Percentiles rank a stretch among this genome's conserved stretches.
phyloP scores from a whole-genome alignment of 2,797 vertebrate species.

The Tokudaia muenninki region DNA sequence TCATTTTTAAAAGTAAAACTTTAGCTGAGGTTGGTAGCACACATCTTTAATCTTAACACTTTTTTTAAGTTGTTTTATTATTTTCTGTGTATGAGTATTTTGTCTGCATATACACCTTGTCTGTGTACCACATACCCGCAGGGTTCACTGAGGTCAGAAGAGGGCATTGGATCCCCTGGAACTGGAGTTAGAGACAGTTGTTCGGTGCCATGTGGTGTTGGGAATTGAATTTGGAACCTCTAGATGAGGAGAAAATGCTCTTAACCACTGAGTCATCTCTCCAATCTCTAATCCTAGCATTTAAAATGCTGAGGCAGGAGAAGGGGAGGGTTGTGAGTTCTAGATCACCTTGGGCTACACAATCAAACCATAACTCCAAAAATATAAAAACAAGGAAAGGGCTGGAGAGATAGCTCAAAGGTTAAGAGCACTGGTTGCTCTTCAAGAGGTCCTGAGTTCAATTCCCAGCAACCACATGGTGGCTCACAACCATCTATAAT shows the following conservation, averaged over 20 bases:
- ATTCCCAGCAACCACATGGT: too few species aligned
- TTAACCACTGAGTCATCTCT: too few species aligned
- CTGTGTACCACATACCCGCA: too few species aligned
- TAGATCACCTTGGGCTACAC: neutral
- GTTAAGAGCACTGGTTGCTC: too few species aligned
- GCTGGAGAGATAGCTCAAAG: too few species aligned
- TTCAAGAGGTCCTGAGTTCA: too few species aligned
- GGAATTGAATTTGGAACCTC: neutral
- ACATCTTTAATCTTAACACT: neutral
- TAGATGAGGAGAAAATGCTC: neutral
- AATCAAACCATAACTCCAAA: neutral
- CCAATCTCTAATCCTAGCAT: neutral
- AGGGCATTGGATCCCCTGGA: too few species aligned
- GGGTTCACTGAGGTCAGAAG: too few species aligned
- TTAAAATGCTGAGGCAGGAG: neutral
- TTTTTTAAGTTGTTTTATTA: neutral
- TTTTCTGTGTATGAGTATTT: too few species aligned
- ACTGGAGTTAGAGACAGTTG: too few species aligned
- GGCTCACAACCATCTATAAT: too few species aligned
- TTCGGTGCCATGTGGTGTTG: neutral
- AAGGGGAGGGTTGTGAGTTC: neutral
- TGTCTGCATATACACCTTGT: too few species aligned
- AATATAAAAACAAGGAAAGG: neutral
- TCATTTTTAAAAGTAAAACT: neutral
- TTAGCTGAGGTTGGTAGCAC: neutral